Percentiles rank a stretch among this genome's conserved stretches.
Conservation (phyloP, 2,888 invertebrate species). For the Drosophila yooni region DNA sequence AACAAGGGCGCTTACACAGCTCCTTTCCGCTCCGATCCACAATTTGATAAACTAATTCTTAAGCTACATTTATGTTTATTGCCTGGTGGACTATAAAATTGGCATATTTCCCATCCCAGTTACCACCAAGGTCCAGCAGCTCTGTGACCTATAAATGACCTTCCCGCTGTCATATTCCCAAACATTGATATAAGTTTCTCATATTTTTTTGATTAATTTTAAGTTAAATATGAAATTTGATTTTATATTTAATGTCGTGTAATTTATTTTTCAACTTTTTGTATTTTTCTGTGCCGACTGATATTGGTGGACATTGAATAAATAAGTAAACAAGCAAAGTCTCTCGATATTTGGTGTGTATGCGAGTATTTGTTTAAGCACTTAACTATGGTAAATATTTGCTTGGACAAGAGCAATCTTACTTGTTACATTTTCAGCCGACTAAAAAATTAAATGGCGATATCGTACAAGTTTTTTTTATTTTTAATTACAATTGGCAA, state of each 20-base stretch:
- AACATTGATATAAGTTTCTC: neutral
- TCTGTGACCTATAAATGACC: neutral
- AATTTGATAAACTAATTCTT: neutral
- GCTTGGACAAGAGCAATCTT: neutral
- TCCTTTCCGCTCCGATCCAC: too few species aligned
- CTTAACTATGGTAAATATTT: neutral
- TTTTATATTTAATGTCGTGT: neutral
- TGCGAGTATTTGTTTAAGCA: neutral
- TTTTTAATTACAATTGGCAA: neutral
- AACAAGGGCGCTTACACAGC: neutral
- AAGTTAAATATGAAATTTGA: neutral
- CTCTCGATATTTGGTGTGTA: neutral
- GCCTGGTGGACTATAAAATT: neutral
- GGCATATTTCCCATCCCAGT: neutral
- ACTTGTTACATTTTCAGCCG: neutral
- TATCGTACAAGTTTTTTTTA: neutral
- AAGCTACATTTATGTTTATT: neutral
- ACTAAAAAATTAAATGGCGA: constrained; percentile 3
- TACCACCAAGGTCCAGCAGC: neutral
- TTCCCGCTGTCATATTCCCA: neutral
- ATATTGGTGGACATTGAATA: neutral
- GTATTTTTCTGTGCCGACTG: neutral
- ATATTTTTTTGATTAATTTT: neutral
- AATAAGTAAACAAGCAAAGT: neutral
- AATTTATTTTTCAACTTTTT: neutral